These are phyloP conservation scores for Phoxinus dragarum DNA, from an alignment of 2,797 vertebrate genomes.

Conservation along the genomic window DNA sequence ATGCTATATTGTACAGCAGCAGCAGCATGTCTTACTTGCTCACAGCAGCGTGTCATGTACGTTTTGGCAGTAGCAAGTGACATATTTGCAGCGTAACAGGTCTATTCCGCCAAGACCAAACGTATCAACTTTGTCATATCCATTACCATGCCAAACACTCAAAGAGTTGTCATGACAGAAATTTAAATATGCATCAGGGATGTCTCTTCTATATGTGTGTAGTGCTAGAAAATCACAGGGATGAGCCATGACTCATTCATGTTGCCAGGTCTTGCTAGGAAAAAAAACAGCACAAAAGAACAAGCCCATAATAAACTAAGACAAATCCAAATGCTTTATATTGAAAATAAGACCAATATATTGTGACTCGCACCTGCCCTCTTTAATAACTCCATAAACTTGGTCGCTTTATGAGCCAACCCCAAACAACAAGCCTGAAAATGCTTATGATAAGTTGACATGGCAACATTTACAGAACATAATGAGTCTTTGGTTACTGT, in stretches of 20 bases:
- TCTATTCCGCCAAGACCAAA: background rate
- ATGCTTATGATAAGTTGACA: background rate
- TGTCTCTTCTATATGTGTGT: background rate
- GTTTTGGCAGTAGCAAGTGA: background rate
- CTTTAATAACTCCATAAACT: background rate
- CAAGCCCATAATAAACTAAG: background rate
- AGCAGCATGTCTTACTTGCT: too few relatives aligned
- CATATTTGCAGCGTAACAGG: background rate
- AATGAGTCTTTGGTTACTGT: background rate
- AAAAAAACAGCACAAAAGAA: background rate
- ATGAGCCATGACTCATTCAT: background rate
- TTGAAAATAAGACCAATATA: background rate
- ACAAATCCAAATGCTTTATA: background rate
- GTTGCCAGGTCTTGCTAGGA: background rate
- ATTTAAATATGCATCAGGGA: background rate
- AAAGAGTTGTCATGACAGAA: background rate
- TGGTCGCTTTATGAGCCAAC: background rate
- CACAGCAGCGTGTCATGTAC: background rate
- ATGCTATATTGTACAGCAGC: too few relatives aligned
- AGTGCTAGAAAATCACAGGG: background rate
- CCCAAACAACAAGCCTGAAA: background rate
- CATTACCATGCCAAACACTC: background rate
- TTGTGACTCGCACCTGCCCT: background rate
- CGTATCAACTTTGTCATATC: background rate
- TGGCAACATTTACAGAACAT: background rate